These are phyloP conservation scores for Caenorhabditis brenneri DNA, from an alignment of 1,140 invertebrate genomes.

Conservation along the genomic window DNA sequence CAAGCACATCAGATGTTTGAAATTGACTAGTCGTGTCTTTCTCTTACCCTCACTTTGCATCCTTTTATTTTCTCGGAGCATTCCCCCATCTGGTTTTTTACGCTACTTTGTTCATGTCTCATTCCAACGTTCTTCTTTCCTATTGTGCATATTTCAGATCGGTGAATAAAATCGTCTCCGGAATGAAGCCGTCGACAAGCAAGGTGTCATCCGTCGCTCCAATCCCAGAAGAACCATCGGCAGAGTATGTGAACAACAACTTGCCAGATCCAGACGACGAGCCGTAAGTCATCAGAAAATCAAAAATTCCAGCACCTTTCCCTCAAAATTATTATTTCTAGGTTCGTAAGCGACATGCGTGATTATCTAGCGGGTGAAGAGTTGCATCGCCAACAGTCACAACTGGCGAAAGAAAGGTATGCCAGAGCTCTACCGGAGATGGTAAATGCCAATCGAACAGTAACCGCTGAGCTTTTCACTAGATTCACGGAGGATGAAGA, in stretches of 20 bases:
- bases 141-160: not conserved
- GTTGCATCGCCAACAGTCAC: not conserved
- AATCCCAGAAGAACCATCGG: not conserved
- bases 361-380: not conserved
- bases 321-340: not conserved
- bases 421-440: not conserved
- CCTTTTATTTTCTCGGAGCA: not conserved
- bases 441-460: not conserved
- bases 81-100: slow-evolving; percentile 8
- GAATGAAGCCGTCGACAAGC: slow-evolving; percentile 35
- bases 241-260: not conserved
- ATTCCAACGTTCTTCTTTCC: not conserved
- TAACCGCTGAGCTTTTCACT: not conserved
- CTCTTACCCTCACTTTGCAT: not conserved
- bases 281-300: not conserved
- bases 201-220: not conserved
- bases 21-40: slow-evolving; percentile 39
- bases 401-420: not conserved
- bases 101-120: not conserved
- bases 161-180: not conserved
- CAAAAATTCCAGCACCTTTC: not conserved
- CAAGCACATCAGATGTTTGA: slow-evolving; percentile 43
- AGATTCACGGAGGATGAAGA: slow-evolving; percentile 25
- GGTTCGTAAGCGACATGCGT: not conserved
- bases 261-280: slow-evolving; percentile 23